These are phyloP conservation scores for Acanthurus lineatus DNA, from an alignment of 2,797 vertebrate species.

Conservation along the genomic window DNA sequence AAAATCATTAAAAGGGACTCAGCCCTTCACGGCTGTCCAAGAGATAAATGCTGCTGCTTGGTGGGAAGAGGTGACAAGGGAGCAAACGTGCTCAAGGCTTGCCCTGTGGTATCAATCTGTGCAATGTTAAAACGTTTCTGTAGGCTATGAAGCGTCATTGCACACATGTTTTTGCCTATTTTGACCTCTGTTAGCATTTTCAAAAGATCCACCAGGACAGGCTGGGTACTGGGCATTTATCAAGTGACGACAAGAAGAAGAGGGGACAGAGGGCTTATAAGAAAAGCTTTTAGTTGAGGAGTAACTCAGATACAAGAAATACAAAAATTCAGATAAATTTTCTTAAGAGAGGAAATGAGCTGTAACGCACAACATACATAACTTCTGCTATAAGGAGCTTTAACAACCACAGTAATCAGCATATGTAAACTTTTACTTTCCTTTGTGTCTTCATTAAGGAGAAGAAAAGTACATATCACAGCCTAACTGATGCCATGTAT, in stretches of 20 bases:
- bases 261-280: not conserved
- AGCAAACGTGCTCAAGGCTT: conserved; percentile 40
- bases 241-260: not conserved
- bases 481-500: not conserved
- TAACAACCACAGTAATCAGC: not conserved
- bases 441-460: not conserved
- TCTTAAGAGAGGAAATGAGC: conserved; percentile 1
- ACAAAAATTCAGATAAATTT: not conserved
- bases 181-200: conserved; percentile 37
- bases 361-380: not conserved
- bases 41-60: conserved; percentile 59
- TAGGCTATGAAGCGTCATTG: conserved; percentile 10
- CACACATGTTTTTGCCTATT: conserved; percentile 20
- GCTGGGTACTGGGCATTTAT: conserved; percentile 2
- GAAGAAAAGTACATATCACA: conserved; percentile 13
- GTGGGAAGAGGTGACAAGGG: conserved; percentile 55
- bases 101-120: conserved; percentile 45
- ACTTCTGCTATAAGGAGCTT: too few species aligned
- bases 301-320: conserved; percentile 1
- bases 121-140: conserved; percentile 46
- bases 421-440: not conserved
- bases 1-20: conserved; percentile 67
- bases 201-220: conserved; percentile 5
- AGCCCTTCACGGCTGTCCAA: conserved; percentile 46
- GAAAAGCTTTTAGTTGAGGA: not conserved